A percentile compares a stretch with the other conserved stretches of the same genome.
These are phyloP conservation scores for Acanthurus lineatus DNA, from an alignment of 2,797 vertebrate species.

Conservation along the genomic window DNA sequence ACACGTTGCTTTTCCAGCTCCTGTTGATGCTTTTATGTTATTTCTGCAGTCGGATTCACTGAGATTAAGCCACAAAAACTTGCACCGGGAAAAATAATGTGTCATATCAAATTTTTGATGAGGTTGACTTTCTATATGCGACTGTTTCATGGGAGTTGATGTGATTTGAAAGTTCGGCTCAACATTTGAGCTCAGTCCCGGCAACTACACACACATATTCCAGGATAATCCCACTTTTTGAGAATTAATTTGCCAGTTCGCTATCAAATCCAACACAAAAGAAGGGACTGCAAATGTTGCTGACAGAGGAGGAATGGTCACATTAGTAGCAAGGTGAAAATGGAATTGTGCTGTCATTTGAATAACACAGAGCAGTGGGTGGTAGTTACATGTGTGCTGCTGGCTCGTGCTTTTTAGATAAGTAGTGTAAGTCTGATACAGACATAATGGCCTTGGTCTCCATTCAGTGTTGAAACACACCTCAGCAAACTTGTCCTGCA, in stretches of 20 bases:
- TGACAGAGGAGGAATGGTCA: slow-evolving; percentile 65
- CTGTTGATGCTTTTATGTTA: slow-evolving; percentile 21
- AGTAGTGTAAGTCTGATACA: slow-evolving; percentile 44
- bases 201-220: slow-evolving; percentile 10
- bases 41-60: slow-evolving; percentile 26
- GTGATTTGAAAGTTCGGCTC: slow-evolving; percentile 36
- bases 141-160: slow-evolving; percentile 29
- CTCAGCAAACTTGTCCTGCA: slow-evolving; percentile 51
- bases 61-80: slow-evolving; percentile 36
- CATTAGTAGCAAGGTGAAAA: slow-evolving; percentile 77
- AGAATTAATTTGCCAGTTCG: slow-evolving; percentile 55
- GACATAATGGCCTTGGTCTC: slow-evolving; percentile 42
- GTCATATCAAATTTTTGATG: slow-evolving; percentile 53
- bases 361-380: slow-evolving; percentile 68
- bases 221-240: slow-evolving; percentile 59
- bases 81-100: slow-evolving; percentile 16
- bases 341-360: slow-evolving; percentile 64
- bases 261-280: slow-evolving; percentile 33
- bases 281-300: slow-evolving; percentile 66
- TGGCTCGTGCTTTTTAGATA: slow-evolving; percentile 39
- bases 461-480: slow-evolving; percentile 47
- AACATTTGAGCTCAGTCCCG: slow-evolving; percentile 17
- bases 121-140: slow-evolving; percentile 11
- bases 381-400: slow-evolving; percentile 12
- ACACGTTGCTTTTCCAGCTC: slow-evolving; percentile 12